Percentiles rank a stretch among this genome's conserved stretches.
Evolutionary conservation across 2,113 vertebrate genomes (phyloP).

Genomic region (Callipepla californica): DNA sequence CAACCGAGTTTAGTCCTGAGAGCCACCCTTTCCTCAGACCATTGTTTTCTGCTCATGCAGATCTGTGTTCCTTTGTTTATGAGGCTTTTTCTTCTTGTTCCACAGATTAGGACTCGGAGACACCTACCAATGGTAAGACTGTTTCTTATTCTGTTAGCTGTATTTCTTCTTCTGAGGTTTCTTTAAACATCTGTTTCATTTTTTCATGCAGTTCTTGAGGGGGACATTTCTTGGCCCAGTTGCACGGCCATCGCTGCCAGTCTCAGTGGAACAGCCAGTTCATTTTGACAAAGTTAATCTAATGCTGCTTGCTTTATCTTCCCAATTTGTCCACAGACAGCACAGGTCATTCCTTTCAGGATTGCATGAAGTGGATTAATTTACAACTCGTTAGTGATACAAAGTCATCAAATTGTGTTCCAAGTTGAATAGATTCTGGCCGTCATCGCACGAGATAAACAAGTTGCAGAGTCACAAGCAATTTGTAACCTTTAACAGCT

Average conservation of each 20-base stretch:
- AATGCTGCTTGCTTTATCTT: not conserved
- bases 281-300: not conserved
- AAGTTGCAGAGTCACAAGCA: slow-evolving; percentile 11
- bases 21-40: not conserved
- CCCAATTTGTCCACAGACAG: not conserved
- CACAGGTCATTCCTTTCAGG: not conserved
- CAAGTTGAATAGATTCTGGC: not conserved
- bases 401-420: not conserved
- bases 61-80: slow-evolving; percentile 21
- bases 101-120: slow-evolving; percentile 86
- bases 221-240: not conserved
- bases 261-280: not conserved
- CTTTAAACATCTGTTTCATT: not conserved
- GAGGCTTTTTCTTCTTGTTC: slow-evolving; percentile 53
- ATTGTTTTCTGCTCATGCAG: not conserved
- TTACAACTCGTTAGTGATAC: not conserved
- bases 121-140: slow-evolving; percentile 90
- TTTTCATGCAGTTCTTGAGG: not conserved
- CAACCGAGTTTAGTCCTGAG: not conserved
- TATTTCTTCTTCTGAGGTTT: not conserved
- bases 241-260: not conserved
- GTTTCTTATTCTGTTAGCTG: not conserved
- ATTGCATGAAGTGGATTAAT: not conserved
- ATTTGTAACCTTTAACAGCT: slow-evolving; percentile 45
- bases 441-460: not conserved